Conservation (phyloP, 2,113 vertebrate genomes). For the Myrmecobius fasciatus region DNA sequence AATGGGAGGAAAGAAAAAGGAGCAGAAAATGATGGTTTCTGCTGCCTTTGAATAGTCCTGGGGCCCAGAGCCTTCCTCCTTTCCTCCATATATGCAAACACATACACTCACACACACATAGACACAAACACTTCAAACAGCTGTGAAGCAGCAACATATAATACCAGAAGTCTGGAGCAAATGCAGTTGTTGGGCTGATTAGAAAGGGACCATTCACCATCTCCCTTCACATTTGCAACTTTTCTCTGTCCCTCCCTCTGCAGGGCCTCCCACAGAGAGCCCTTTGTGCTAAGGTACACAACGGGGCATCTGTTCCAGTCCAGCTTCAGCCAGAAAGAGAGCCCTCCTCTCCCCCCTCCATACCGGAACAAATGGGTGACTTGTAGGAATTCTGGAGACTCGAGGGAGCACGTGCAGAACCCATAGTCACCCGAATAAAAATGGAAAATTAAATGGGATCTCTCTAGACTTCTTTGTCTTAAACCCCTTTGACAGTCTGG, state of each 20-base stretch:
- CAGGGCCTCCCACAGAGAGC: constrained; percentile 81
- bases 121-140: constrained; percentile 75
- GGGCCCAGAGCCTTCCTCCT: background rate
- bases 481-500: background rate
- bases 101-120: background rate
- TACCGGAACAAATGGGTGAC: constrained; percentile 56
- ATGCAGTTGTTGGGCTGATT: constrained; percentile 75
- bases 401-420: constrained; percentile 70
- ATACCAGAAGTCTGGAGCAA: constrained; percentile 50
- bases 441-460: constrained; percentile 52
- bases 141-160: constrained; percentile 71
- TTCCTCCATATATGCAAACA: background rate
- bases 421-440: constrained; percentile 67
- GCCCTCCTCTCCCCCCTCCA: constrained; percentile 60
- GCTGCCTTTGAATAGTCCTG: background rate
- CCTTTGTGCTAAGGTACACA: constrained; percentile 83
- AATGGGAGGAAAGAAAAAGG: background rate
- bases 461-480: background rate
- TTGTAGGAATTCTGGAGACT: constrained; percentile 62
- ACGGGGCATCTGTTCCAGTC: constrained; percentile 78
- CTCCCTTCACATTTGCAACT: constrained; percentile 68
- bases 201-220: constrained; percentile 83
- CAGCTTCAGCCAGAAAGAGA: constrained; percentile 57
- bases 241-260: constrained; percentile 53
- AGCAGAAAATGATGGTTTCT: background rate